Percentiles rank a stretch among this genome's conserved stretches.
These are phyloP conservation scores for Mechanitis messenoides DNA, from an alignment of 2,888 invertebrate genomes.

Conservation along the genomic window DNA sequence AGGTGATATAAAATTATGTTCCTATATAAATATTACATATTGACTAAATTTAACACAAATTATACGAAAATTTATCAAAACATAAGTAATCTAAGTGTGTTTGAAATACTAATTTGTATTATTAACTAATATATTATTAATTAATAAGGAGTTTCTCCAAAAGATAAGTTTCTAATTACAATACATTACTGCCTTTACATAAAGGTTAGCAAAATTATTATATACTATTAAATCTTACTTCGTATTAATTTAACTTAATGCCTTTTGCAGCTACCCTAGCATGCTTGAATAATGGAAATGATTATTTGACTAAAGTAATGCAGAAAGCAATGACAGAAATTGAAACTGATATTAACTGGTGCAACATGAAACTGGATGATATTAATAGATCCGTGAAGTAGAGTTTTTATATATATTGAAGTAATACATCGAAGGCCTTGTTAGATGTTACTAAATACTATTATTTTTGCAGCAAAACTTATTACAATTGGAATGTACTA, in stretches of 20 bases:
- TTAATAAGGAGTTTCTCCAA: too few relatives aligned
- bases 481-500: conserved; percentile 44
- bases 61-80: too few relatives aligned
- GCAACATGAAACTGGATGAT: conserved; percentile 42
- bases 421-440: neutral
- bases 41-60: too few relatives aligned
- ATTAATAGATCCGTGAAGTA: conserved; percentile 41
- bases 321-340: conserved; percentile 41
- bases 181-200: too few relatives aligned
- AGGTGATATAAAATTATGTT: too few relatives aligned
- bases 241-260: neutral
- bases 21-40: too few relatives aligned
- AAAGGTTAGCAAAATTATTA: too few relatives aligned
- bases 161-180: too few relatives aligned
- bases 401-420: conserved; percentile 19
- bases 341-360: conserved; percentile 40
- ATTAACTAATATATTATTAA: too few relatives aligned
- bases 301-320: conserved; percentile 38
- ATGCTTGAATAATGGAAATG: conserved; percentile 31
- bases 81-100: too few relatives aligned
- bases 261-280: conserved; percentile 36
- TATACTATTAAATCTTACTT: neutral
- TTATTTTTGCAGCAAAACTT: conserved; percentile 37
- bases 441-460: neutral
- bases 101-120: too few relatives aligned